Conservation (phyloP, 2,113 vertebrate species). For the Setophaga kirtlandii region DNA sequence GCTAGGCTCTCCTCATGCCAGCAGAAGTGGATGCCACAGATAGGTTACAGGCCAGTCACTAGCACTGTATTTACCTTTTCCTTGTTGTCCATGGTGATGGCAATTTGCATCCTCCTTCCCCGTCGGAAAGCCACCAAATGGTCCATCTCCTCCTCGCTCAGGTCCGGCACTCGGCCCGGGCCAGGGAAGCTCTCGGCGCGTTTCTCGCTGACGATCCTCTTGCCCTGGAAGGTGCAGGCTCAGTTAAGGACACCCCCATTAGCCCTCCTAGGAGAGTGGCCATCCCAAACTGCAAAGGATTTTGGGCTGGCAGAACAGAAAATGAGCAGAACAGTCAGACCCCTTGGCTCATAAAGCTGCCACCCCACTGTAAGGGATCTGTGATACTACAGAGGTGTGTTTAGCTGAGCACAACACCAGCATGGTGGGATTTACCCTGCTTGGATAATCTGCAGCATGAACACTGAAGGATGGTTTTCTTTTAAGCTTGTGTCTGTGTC, state of each 20-base stretch:
- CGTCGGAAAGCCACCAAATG: slow-evolving; percentile 61
- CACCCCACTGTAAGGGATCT: neutral
- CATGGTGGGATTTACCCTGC: neutral
- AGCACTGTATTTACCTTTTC: slow-evolving; percentile 67
- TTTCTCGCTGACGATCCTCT: slow-evolving; percentile 88
- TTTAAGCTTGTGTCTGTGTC: neutral
- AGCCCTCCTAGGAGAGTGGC: neutral
- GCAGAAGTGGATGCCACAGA: neutral
- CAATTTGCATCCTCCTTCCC: slow-evolving; percentile 70
- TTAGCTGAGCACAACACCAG: neutral
- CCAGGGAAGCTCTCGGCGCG: slow-evolving; percentile 24
- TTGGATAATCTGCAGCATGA: neutral
- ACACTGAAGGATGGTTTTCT: neutral
- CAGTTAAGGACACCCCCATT: neutral
- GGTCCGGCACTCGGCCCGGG: slow-evolving; percentile 47
- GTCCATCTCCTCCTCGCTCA: slow-evolving; percentile 65
- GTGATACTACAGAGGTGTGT: neutral
- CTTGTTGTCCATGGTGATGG: slow-evolving; percentile 73
- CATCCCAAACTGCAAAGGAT: neutral
- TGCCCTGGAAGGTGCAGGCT: slow-evolving; percentile 76
- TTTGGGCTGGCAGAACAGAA: neutral
- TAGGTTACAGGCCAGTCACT: rapidly evolving
- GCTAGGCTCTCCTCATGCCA: neutral
- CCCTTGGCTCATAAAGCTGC: neutral
- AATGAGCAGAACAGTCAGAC: neutral